phyloP scores from a whole-genome alignment of 2,113 vertebrate species.

The Pseudopodoces humilis region DNA sequence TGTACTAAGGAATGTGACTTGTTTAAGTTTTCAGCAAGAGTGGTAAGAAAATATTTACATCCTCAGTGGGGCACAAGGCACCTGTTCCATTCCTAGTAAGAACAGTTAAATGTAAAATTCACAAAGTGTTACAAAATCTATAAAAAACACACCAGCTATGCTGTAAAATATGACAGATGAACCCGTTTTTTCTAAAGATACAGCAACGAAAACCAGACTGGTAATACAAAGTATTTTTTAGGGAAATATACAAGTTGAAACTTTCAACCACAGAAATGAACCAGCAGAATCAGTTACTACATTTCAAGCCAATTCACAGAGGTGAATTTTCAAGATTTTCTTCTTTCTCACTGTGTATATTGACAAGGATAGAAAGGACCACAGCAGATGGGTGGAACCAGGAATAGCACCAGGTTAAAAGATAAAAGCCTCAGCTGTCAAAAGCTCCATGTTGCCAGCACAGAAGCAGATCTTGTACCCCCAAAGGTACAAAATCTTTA shows the following conservation, averaged over 20 bases:
- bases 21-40: neutral
- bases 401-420: neutral
- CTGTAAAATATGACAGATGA: neutral
- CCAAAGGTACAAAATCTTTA: neutral
- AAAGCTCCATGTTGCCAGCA: neutral
- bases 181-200: neutral
- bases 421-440: neutral
- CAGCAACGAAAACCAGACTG: neutral
- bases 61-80: neutral
- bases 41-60: neutral
- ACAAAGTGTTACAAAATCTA: neutral
- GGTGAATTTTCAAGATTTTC: neutral
- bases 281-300: neutral
- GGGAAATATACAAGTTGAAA: neutral
- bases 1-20: neutral
- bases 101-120: neutral
- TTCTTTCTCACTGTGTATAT: neutral
- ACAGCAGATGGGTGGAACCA: neutral
- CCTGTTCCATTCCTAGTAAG: neutral
- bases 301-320: neutral
- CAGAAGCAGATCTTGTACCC: neutral
- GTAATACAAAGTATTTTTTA: neutral
- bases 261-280: neutral
- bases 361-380: neutral
- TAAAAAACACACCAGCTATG: neutral